phyloP scores from a whole-genome alignment of 1,140 invertebrate species.

The Andrena cerasifolii region DNA sequence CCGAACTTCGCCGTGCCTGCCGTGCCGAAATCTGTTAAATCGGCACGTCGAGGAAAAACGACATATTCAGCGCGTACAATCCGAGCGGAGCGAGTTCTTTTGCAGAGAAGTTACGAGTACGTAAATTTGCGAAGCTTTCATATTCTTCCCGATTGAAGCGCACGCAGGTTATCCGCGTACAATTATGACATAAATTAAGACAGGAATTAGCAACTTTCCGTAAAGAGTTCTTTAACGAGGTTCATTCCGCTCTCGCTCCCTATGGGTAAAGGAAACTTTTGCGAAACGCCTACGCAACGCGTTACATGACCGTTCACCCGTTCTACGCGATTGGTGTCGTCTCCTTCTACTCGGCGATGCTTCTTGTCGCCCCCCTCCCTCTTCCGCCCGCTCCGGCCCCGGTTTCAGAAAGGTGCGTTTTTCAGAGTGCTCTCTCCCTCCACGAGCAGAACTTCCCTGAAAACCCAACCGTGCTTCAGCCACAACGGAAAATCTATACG shows the following conservation, averaged over 20 bases:
- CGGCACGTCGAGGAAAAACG: not conserved
- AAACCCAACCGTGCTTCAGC: conserved; percentile 61
- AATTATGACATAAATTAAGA: conserved; percentile 37
- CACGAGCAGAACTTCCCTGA: conserved; percentile 63
- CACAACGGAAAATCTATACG: conserved; percentile 76
- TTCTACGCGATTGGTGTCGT: conserved; percentile 29
- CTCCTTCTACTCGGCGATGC: conserved; percentile 26
- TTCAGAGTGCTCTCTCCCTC: conserved; percentile 60
- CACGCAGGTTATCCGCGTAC: conserved; percentile 6
- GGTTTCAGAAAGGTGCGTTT: conserved; percentile 67
- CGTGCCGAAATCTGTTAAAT: conserved; percentile 8
- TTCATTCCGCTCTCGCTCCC: conserved; percentile 40
- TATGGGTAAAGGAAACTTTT: conserved; percentile 57
- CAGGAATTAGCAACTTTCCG: conserved; percentile 61
- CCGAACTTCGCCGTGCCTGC: not conserved
- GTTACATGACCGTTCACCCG: conserved; percentile 39
- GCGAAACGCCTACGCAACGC: conserved; percentile 60
- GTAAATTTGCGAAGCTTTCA: not conserved
- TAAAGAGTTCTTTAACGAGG: conserved; percentile 62
- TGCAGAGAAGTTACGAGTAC: not conserved
- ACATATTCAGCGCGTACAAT: not conserved
- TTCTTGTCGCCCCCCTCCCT: conserved; percentile 46
- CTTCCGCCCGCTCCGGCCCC: conserved; percentile 22
- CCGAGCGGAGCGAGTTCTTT: not conserved
- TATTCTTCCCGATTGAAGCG: conserved; percentile 5